A percentile compares a stretch with the other conserved stretches of the same genome.
Conservation (phyloP, 2,797 vertebrate genomes). For the Xenopus petersii region DNA sequence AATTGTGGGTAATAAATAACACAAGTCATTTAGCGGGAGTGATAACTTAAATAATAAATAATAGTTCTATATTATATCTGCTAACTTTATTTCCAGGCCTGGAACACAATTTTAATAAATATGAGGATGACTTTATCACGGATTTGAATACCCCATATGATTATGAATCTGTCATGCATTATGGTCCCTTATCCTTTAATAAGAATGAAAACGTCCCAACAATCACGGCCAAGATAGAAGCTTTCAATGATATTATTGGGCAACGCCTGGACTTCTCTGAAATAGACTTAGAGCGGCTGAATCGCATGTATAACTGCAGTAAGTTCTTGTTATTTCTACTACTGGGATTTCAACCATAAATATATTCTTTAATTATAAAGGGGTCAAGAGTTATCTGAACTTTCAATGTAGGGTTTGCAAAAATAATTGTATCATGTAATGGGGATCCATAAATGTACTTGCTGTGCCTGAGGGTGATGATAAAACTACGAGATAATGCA, state of each 20-base stretch:
- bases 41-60: too few relatives aligned
- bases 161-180: slow-evolving; percentile 92
- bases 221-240: slow-evolving; percentile 85
- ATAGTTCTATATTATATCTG: too few relatives aligned
- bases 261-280: slow-evolving; percentile 85
- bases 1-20: too few relatives aligned
- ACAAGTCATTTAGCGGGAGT: too few relatives aligned
- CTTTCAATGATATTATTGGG: slow-evolving; percentile 79
- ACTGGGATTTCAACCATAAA: too few relatives aligned
- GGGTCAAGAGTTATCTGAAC: too few relatives aligned
- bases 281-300: slow-evolving; percentile 78
- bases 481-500: too few relatives aligned
- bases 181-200: slow-evolving; percentile 82
- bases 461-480: too few relatives aligned
- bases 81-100: slow-evolving; percentile 57
- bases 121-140: slow-evolving; percentile 73
- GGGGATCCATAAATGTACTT: too few relatives aligned
- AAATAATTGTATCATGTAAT: too few relatives aligned
- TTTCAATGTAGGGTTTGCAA: too few relatives aligned
- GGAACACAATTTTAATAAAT: slow-evolving; percentile 82
- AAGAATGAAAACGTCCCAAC: slow-evolving; percentile 75
- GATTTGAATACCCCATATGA: slow-evolving; percentile 90
- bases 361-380: too few relatives aligned
- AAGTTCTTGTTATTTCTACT: slow-evolving; percentile 54
- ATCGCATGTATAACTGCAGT: slow-evolving; percentile 93